Evolutionary conservation across 2,113 vertebrate genomes (phyloP), one percentile per base, ranked within the genome.

Genomic region (Hippolais icterina): DNA sequence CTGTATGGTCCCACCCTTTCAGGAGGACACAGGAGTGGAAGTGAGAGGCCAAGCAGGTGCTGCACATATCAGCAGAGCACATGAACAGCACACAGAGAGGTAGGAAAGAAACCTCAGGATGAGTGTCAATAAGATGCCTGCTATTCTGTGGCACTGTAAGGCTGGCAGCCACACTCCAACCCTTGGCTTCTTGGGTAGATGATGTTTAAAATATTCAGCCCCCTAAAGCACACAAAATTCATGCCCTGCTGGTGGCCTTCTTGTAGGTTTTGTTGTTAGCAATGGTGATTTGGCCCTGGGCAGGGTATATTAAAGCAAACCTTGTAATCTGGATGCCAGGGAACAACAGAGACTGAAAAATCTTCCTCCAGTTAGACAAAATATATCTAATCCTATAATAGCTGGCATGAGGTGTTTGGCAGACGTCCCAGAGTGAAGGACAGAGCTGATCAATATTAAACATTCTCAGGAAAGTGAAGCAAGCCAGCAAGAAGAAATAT

Each of bases 341-440:
- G 42, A 97, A 75, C 86, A 91, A 90, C 47, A 87, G 71, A 93
- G 83, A 91, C 65, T 37, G 76, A 96, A 93, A 95, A 93, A 72
- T 93, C 91, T 96, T 82, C 93, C 72, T 91, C 79, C 56, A 86
- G 61, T 91, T 84, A 87, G 83, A 97, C 83, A 95, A 88, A 96
- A 97, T 92, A 91, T 56, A 79, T 68, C 87, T 97, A 97, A 94
- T 93, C 83, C 70, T 84, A 8, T 91, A 96, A 96, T 76, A 97
- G 90, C 47, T 83, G 81, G 49, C 79, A 37, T 89, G 68, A 92
- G 83, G 88, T 70, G 70, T 42, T 94, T 97, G 92, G 87, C 92
- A 97, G 86, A 27, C 65, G 12, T 95, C 89, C 96, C 93, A 82
- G 87, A 83, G 27, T 33, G 88, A 84, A 91, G 79, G 79, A 95